A percentile compares a stretch with the other conserved stretches of the same genome.
Conservation (phyloP, 2,888 invertebrate species). For the Isotomurus palustris region DNA sequence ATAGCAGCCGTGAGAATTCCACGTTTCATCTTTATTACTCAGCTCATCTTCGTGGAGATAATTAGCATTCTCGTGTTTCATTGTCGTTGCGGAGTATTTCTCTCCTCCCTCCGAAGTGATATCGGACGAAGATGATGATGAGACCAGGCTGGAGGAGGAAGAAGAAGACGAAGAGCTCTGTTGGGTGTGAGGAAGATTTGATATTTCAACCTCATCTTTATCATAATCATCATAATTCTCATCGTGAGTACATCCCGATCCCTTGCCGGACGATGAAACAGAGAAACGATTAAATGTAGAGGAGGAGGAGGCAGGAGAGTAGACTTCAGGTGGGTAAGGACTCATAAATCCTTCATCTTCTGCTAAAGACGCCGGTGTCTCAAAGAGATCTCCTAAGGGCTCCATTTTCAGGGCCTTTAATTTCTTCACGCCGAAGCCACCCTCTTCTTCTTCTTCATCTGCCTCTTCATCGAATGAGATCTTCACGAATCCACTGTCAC, state of each 20-base stretch:
- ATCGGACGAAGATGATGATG: background rate
- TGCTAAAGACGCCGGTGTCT: constrained; percentile 28
- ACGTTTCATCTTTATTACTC: no score
- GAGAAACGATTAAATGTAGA: constrained; percentile 17
- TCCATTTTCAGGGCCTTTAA: constrained; percentile 37
- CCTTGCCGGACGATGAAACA: constrained; percentile 13
- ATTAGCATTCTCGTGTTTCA: constrained; percentile 16
- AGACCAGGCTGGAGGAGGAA: background rate
- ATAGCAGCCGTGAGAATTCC: background rate
- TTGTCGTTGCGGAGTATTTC: constrained; percentile 1
- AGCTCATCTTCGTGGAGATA: constrained; percentile 1
- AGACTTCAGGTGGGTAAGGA: constrained; percentile 30
- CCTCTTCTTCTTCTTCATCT: constrained; percentile 16
- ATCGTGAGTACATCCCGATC: background rate
- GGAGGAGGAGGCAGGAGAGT: constrained; percentile 24
- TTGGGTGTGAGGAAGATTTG: constrained; percentile 9
- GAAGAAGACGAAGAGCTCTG: background rate
- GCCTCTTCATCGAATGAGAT: constrained; percentile 14
- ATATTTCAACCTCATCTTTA: constrained; percentile 17
- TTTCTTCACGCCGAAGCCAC: constrained; percentile 30
- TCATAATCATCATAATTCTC: constrained; percentile 6
- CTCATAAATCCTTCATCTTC: constrained; percentile 37
- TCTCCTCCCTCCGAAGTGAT: background rate
- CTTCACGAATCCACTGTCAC: no score
- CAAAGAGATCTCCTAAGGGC: constrained; percentile 36